These are phyloP conservation scores for Oreochromis aureus DNA, from an alignment of 2,113 vertebrate species.

Conservation along the genomic window DNA sequence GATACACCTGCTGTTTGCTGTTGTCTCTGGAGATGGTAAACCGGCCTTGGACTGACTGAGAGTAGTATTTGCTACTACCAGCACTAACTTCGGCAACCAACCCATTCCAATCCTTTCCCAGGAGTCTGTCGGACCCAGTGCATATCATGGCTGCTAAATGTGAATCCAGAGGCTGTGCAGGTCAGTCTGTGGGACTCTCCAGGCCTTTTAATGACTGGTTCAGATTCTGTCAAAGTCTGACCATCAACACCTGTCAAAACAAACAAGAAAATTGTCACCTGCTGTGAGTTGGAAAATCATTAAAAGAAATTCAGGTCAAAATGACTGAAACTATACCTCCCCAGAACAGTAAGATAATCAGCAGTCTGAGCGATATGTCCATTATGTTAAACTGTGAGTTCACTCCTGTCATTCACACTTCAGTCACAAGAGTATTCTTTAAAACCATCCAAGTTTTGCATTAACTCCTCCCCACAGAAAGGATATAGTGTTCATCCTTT, in stretches of 20 bases:
- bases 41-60: background rate
- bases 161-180: background rate
- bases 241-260: background rate
- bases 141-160: background rate
- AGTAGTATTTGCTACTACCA: background rate
- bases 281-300: background rate
- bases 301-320: background rate
- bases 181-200: background rate
- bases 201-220: background rate
- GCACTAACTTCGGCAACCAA: background rate
- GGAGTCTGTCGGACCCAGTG: background rate
- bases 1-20: background rate
- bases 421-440: background rate
- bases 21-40: background rate
- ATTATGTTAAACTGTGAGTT: conserved; percentile 14
- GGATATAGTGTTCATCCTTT: too few species aligned
- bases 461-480: background rate
- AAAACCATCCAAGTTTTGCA: background rate
- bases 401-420: background rate
- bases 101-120: accelerated
- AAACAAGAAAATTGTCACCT: background rate
- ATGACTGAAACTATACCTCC: background rate
- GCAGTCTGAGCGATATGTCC: background rate
- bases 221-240: background rate
- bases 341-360: background rate